Percentiles rank a stretch among this genome's conserved stretches.
phyloP scores from a whole-genome alignment of 2,888 invertebrate genomes.

The Elegia similella region DNA sequence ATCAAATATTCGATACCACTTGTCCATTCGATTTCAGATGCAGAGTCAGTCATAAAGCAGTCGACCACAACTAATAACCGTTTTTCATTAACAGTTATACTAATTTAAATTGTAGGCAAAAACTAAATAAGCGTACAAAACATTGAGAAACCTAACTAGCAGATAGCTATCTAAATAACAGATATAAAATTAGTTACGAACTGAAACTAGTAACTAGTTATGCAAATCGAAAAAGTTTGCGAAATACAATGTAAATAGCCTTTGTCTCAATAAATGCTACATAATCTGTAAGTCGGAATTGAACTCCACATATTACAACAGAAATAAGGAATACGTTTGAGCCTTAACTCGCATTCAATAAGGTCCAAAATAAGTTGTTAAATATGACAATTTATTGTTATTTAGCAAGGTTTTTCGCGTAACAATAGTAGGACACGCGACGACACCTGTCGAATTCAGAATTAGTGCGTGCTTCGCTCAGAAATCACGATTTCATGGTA shows the following conservation, averaged over 20 bases:
- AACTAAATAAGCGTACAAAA: neutral
- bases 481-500: constrained; percentile 54
- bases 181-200: neutral
- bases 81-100: neutral
- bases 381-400: constrained; percentile 10
- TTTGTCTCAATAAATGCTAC: neutral
- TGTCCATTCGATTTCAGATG: no score
- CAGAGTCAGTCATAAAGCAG: neutral
- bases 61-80: neutral
- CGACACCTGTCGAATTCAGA: constrained; percentile 50
- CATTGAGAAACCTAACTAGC: neutral
- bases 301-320: no score
- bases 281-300: neutral
- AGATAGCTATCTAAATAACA: neutral
- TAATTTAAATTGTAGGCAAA: neutral
- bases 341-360: neutral
- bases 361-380: neutral
- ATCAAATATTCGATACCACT: no score
- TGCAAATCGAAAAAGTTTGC: neutral
- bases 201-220: neutral
- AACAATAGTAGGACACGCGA: constrained; percentile 43
- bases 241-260: neutral
- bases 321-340: no score
- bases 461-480: constrained; percentile 36
- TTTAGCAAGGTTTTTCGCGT: constrained; percentile 43